Conservation (phyloP, 2,888 invertebrate genomes). For the Erebia palarica region DNA sequence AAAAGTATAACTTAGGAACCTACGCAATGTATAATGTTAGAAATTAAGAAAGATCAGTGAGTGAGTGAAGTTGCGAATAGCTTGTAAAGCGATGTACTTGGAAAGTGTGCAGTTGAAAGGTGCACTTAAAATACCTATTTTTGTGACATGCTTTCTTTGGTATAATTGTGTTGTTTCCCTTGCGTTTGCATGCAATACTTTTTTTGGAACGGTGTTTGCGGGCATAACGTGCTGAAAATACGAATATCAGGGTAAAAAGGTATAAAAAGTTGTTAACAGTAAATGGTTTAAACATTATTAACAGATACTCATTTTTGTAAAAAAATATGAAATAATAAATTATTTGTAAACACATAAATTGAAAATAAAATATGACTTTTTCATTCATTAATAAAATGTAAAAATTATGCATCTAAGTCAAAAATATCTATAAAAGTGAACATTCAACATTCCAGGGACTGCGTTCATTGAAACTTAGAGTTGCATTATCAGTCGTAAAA, state of each 20-base stretch:
- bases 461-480: not conserved
- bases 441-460: constrained; percentile 2
- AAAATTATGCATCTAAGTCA: not conserved
- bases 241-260: constrained; percentile 33
- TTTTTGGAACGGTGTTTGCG: constrained; percentile 75
- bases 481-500: not conserved
- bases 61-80: not conserved
- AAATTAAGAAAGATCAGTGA: too few relatives aligned
- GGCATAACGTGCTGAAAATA: constrained; percentile 72
- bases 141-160: constrained; percentile 73
- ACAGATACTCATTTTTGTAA: not conserved
- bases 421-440: not conserved
- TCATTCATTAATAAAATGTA: not conserved
- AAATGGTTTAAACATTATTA: constrained; percentile 12
- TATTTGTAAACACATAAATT: not conserved
- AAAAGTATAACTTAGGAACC: too few relatives aligned
- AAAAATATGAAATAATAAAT: not conserved
- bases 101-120: constrained; percentile 29
- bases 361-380: not conserved
- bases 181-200: constrained; percentile 78
- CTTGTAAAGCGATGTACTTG: not conserved
- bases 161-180: constrained; percentile 44
- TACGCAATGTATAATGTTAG: too few relatives aligned
- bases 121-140: constrained; percentile 62
- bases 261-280: constrained; percentile 29